phyloP scores from a whole-genome alignment of 2,113 vertebrate genomes.

The Cyprinodon tularosa region DNA sequence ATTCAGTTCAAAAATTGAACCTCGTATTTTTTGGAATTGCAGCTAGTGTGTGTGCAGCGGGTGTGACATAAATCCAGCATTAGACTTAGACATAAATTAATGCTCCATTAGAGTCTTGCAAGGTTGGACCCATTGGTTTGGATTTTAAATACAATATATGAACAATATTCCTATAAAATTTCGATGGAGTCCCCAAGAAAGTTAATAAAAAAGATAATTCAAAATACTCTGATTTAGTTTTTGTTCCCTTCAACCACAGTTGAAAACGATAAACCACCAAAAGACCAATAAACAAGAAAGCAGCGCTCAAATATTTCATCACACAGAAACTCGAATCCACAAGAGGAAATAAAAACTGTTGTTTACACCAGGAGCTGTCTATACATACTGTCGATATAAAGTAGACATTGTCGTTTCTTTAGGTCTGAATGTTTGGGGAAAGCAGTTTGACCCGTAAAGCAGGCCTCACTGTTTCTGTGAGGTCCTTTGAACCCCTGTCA shows the following conservation, averaged over 20 bases:
- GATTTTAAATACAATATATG: conserved; percentile 1
- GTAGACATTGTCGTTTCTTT: conserved; percentile 51
- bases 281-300: conserved; percentile 5
- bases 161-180: conserved; percentile 24
- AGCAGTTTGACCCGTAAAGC: conserved; percentile 66
- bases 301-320: conserved; percentile 15
- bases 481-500: conserved; percentile 66
- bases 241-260: conserved; percentile 27
- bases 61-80: not conserved
- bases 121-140: conserved; percentile 20
- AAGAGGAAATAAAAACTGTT: conserved; percentile 8
- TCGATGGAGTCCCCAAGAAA: conserved; percentile 4
- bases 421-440: conserved; percentile 50
- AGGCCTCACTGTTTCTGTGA: conserved; percentile 46
- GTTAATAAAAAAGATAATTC: too few species aligned
- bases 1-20: too few species aligned
- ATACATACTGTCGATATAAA: conserved; percentile 16
- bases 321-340: conserved; percentile 7
- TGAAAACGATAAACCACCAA: conserved; percentile 18
- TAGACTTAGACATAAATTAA: not conserved
- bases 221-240: conserved; percentile 38
- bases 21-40: not conserved
- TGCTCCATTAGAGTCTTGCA: conserved; percentile 31
- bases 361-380: not conserved
- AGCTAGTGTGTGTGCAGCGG: not conserved